phyloP scores from a whole-genome alignment of 1,140 invertebrate genomes.

The Anoplophora glabripennis region DNA sequence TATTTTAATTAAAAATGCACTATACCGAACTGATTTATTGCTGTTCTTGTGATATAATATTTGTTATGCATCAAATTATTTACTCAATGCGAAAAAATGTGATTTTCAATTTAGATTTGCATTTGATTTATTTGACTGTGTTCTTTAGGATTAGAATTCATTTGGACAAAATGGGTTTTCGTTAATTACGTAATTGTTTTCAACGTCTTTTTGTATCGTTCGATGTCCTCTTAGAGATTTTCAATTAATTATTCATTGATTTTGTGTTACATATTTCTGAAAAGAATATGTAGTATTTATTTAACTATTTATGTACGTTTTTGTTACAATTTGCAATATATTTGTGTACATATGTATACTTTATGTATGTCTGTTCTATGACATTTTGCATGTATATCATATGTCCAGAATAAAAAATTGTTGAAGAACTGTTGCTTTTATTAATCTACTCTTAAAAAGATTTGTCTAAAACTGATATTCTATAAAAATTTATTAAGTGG shows the following conservation, averaged over 20 bases:
- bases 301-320: constrained; percentile 20
- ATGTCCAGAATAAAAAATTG: too few relatives aligned
- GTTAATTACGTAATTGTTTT: neutral
- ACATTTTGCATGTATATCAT: neutral
- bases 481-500: too few relatives aligned
- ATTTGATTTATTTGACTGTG: constrained; percentile 22
- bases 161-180: constrained; percentile 24
- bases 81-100: constrained; percentile 12
- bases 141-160: constrained; percentile 5
- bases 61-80: constrained; percentile 20
- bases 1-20: constrained; percentile 19
- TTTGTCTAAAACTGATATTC: too few relatives aligned
- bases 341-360: constrained; percentile 3
- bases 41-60: constrained; percentile 24
- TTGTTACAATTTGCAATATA: constrained; percentile 22
- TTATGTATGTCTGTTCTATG: constrained; percentile 4
- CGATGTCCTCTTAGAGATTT: constrained; percentile 16
- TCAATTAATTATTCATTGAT: constrained; percentile 1
- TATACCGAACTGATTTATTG: constrained; percentile 20
- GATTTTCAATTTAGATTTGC: constrained; percentile 22
- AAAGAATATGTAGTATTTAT: constrained; percentile 14
- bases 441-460: too few relatives aligned
- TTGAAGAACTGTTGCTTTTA: too few relatives aligned
- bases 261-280: constrained; percentile 15
- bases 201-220: neutral